phyloP scores from a whole-genome alignment of 2,113 vertebrate genomes.

The Acanthochromis polyacanthus region DNA sequence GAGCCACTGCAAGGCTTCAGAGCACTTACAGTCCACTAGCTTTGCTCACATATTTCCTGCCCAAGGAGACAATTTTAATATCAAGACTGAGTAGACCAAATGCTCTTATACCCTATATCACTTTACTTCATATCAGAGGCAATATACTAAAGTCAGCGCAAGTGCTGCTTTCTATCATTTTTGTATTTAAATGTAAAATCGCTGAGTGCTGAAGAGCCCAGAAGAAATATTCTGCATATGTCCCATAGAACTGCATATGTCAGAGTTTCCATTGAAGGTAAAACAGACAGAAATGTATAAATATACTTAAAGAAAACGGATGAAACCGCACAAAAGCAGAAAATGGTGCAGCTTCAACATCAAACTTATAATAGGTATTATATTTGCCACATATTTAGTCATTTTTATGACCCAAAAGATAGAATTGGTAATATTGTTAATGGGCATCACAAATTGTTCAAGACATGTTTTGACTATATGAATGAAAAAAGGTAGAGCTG shows the following conservation, averaged over 20 bases:
- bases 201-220: neutral
- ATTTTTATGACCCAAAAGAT: too few species aligned
- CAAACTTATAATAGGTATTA: neutral
- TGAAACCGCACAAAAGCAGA: neutral
- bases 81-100: constrained; percentile 28
- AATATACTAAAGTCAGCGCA: constrained; percentile 19
- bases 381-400: too few species aligned
- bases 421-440: too few species aligned
- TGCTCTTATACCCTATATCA: constrained; percentile 21
- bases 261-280: neutral
- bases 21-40: constrained; percentile 28
- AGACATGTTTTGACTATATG: too few species aligned
- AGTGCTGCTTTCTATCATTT: constrained; percentile 26
- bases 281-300: neutral
- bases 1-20: constrained; percentile 17
- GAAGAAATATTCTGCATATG: neutral
- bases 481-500: neutral
- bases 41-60: constrained; percentile 28
- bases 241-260: too few species aligned
- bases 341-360: neutral
- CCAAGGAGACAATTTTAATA: constrained; percentile 45
- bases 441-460: too few species aligned
- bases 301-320: neutral
- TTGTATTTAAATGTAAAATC: constrained; percentile 44
- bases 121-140: constrained; percentile 35